A percentile compares a stretch with the other conserved stretches of the same genome.
Conservation (phyloP, 2,113 vertebrate genomes). For the Melanostigma gelatinosum region DNA sequence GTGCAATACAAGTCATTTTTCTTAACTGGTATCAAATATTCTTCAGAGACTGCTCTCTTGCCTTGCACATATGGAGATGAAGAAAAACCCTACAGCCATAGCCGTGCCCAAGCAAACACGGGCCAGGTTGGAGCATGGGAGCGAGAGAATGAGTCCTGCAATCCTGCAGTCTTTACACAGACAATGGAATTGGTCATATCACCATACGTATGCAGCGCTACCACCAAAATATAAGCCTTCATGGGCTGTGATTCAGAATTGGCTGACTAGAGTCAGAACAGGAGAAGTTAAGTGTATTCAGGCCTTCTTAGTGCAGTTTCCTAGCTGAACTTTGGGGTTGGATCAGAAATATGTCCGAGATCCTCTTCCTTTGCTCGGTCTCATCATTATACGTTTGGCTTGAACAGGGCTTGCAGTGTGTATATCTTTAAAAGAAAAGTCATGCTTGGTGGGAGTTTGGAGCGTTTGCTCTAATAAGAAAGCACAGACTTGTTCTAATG, state of each 20-base stretch:
- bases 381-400: constrained; percentile 50
- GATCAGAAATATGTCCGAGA: constrained; percentile 41
- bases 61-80: constrained; percentile 35
- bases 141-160: constrained; percentile 47
- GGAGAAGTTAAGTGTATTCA: constrained; percentile 37
- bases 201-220: constrained; percentile 56
- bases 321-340: constrained; percentile 18
- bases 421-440: constrained; percentile 50
- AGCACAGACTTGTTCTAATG: constrained; percentile 21
- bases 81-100: constrained; percentile 22
- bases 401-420: constrained; percentile 35
- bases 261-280: constrained; percentile 40
- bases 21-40: constrained; percentile 36
- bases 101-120: constrained; percentile 26
- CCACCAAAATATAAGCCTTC: constrained; percentile 62
- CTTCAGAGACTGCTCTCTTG: constrained; percentile 27
- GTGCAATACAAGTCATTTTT: constrained; percentile 58
- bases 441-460: constrained; percentile 46
- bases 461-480: constrained; percentile 46
- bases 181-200: constrained; percentile 54
- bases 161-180: constrained; percentile 38
- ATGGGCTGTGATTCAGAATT: constrained; percentile 53
- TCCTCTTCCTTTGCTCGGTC: constrained; percentile 30
- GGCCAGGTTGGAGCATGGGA: constrained; percentile 1
- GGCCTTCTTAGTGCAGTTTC: constrained; percentile 25